A percentile compares a stretch with the other conserved stretches of the same genome.
phyloP scores from a whole-genome alignment of 2,113 vertebrate species.

The Eidolon helvum region DNA sequence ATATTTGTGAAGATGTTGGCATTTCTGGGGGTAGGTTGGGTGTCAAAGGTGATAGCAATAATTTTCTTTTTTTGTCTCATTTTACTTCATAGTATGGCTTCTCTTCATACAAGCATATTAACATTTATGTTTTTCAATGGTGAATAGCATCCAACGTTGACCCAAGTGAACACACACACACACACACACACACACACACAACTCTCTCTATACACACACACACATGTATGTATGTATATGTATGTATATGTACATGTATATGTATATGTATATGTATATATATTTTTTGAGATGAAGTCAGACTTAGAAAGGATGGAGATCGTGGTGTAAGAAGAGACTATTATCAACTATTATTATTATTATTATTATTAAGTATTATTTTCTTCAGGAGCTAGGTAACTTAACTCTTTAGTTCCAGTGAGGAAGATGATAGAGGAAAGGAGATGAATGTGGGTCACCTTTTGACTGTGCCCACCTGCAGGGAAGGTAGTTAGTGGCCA shows the following conservation, averaged over 20 bases:
- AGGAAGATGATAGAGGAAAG: background rate
- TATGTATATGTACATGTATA: background rate
- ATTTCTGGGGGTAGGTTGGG: background rate
- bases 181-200: too few relatives aligned
- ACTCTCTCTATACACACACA: too few relatives aligned
- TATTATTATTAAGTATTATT: background rate
- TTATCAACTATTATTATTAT: background rate
- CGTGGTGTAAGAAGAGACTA: background rate
- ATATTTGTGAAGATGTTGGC: background rate
- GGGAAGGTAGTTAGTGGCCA: background rate
- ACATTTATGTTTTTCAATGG: background rate
- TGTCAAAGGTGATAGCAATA: background rate
- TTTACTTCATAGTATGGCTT: background rate
- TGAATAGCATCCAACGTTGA: background rate
- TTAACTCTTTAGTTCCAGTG: background rate
- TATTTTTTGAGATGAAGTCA: background rate
- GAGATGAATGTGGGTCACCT: background rate
- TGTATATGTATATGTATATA: too few relatives aligned
- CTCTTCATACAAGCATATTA: background rate
- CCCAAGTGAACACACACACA: background rate
- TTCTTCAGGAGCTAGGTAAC: background rate
- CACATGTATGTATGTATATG: too few relatives aligned
- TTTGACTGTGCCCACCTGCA: background rate
- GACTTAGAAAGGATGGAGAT: background rate
- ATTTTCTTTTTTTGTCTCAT: background rate